phyloP scores from a whole-genome alignment of 2,797 vertebrate species.

The Cuniculus paca region DNA sequence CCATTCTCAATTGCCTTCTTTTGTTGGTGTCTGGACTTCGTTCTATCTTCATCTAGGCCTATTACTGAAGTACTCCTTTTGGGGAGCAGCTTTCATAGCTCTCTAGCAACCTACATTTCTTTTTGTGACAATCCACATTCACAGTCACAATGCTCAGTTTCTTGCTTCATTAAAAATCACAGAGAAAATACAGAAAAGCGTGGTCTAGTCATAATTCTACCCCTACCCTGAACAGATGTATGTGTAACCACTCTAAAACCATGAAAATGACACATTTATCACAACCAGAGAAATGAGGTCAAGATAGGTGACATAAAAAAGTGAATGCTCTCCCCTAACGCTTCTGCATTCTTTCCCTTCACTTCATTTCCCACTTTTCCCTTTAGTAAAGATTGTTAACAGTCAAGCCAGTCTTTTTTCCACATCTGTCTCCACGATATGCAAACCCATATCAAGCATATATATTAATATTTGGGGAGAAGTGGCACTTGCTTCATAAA shows the following conservation, averaged over 20 bases:
- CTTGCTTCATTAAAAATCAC: background rate
- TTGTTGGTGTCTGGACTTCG: background rate
- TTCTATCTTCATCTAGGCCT: background rate
- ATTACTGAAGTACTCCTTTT: background rate
- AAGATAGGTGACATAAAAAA: background rate
- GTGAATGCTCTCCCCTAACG: background rate
- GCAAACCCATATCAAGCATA: background rate
- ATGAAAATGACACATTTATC: background rate
- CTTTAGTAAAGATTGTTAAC: background rate
- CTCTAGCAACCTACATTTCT: background rate
- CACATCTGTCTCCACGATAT: background rate
- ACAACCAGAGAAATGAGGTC: background rate
- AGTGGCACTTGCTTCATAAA: background rate
- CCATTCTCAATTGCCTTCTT: background rate
- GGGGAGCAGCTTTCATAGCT: background rate
- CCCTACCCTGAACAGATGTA: background rate
- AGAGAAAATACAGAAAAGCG: background rate
- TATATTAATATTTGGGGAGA: background rate
- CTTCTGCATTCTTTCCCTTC: background rate
- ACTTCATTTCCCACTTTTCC: background rate
- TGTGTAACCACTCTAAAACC: background rate
- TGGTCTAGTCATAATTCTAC: background rate
- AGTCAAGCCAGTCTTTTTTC: background rate
- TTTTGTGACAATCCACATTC: background rate
- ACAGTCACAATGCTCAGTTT: background rate